Evolutionary conservation across 2,113 vertebrate species (phyloP).

Genomic region (Centrocercus urophasianus): DNA sequence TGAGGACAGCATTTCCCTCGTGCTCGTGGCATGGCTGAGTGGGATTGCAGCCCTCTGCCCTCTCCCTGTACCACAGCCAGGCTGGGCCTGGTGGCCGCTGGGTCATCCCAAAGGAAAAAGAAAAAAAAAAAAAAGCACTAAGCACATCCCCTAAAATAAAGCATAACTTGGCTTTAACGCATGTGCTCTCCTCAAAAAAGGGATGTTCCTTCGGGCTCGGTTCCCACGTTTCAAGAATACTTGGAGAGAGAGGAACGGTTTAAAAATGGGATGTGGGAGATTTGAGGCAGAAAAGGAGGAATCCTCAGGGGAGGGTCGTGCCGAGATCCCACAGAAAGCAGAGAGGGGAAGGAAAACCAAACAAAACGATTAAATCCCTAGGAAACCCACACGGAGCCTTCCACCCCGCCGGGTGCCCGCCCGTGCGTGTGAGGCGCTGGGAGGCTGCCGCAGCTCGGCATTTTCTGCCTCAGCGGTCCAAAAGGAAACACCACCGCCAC

Average conservation of each 20-base stretch:
- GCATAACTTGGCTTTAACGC: not conserved
- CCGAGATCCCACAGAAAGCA: not conserved
- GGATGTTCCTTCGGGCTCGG: not conserved
- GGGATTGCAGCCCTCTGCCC: too few species aligned
- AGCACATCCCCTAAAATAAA: not conserved
- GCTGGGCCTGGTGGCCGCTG: not conserved
- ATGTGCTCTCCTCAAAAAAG: not conserved
- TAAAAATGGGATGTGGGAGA: not conserved
- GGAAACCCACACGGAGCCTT: constrained; percentile 21
- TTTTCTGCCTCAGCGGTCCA: constrained; percentile 23
- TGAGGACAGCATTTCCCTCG: not conserved
- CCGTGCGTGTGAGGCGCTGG: not conserved
- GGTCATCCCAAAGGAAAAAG: not conserved
- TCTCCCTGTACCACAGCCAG: not conserved
- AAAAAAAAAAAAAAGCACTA: not conserved
- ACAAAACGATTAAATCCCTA: not conserved
- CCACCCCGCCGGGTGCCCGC: not conserved
- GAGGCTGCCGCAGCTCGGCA: not conserved
- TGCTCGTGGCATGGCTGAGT: too few species aligned
- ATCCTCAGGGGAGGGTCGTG: not conserved
- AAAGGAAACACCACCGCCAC: constrained; percentile 41
- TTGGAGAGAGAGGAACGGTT: not conserved
- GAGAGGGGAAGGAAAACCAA: fast-evolving
- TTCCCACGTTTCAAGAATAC: not conserved
- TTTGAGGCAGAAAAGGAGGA: constrained; percentile 9